A percentile compares a stretch with the other conserved stretches of the same genome.
These are phyloP conservation scores for Xyrauchen texanus DNA, from an alignment of 2,113 vertebrate species.

Conservation along the genomic window DNA sequence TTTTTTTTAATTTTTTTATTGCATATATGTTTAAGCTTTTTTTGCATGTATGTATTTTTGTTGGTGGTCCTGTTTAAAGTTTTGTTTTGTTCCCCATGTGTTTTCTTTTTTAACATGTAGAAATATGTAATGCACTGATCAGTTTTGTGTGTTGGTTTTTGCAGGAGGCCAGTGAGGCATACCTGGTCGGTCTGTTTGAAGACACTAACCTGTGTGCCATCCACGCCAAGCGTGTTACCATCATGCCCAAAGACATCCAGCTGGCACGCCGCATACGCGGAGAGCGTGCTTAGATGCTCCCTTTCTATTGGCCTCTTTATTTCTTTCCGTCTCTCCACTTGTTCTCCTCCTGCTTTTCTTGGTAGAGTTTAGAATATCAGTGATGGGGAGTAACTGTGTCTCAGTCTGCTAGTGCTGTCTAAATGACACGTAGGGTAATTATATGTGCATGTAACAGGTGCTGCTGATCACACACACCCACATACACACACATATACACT, in stretches of 20 bases:
- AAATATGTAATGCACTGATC: neutral
- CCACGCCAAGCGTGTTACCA: conserved; percentile 82
- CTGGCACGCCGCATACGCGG: conserved; percentile 82
- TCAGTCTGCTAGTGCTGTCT: conserved; percentile 70
- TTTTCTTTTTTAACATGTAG: neutral
- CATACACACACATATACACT: conserved; percentile 30
- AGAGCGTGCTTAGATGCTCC: conserved; percentile 74
- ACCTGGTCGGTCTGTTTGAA: conserved; percentile 82
- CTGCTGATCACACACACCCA: conserved; percentile 60
- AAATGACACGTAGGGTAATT: conserved; percentile 73
- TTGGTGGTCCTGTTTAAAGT: no score
- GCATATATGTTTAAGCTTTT: no score
- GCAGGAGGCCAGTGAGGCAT: conserved; percentile 82
- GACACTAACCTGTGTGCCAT: conserved; percentile 84
- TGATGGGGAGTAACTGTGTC: conserved; percentile 71
- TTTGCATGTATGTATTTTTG: no score
- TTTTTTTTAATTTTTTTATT: no score
- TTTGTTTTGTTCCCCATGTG: neutral
- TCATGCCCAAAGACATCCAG: conserved; percentile 87
- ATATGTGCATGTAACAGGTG: conserved; percentile 71
- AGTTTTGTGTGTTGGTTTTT: conserved; percentile 16
- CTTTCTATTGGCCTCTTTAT: conserved; percentile 38
- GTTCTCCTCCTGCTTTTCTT: conserved; percentile 57
- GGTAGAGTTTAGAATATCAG: conserved; percentile 74
- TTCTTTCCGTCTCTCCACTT: conserved; percentile 41